Evolutionary conservation across 2,113 vertebrate species (phyloP), one percentile per base, ranked within the genome.

Genomic region (Semicossyphus pulcher): DNA sequence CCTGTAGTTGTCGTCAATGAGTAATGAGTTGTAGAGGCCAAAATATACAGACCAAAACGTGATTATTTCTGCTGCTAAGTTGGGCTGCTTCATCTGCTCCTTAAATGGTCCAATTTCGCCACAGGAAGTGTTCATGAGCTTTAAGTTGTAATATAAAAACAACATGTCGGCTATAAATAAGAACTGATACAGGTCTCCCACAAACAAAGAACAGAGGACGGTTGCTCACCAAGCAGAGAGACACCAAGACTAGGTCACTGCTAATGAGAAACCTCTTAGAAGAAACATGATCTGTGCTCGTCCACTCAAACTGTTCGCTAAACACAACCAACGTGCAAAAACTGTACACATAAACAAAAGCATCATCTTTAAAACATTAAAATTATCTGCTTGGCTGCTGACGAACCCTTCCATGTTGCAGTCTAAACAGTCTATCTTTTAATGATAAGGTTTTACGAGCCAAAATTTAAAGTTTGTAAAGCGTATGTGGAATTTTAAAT

Each of bases 401-500:
- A n/a, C 42, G 39, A n/a, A 48, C 6, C 2, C 1, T 28, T 15
- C 5, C 4, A 31, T 29, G 51, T n/a, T 21, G 1, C 11, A 16
- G 32, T 58, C 34, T 12, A 25, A 41, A 28, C 4, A 28, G 28
- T 36, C 18, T 31, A 5, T 20, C 8, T 7, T 20, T 9, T 51
- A 21, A 28, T 21, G 14, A 16, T 9, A 20, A 36, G 32, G 39
- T 26, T 25, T 36, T 3, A 48, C n/a, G 29, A 58, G 39, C 16
- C 64, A 39, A 8, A 37, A n/a, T 51, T 74, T 2, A 49, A 73
- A 6, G 11, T 20, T 25, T 32, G 36, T 28, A 60, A 41, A 64
- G 6, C 48, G 4, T 15, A 31, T 31, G 47, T 14, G 54, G 45
- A 39, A 32, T 9, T 52, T 65, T 47, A 28, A 76, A 76, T 59